Evolutionary conservation across 1,140 invertebrate genomes (phyloP).

Genomic region (Sesamia nonagrioides): DNA sequence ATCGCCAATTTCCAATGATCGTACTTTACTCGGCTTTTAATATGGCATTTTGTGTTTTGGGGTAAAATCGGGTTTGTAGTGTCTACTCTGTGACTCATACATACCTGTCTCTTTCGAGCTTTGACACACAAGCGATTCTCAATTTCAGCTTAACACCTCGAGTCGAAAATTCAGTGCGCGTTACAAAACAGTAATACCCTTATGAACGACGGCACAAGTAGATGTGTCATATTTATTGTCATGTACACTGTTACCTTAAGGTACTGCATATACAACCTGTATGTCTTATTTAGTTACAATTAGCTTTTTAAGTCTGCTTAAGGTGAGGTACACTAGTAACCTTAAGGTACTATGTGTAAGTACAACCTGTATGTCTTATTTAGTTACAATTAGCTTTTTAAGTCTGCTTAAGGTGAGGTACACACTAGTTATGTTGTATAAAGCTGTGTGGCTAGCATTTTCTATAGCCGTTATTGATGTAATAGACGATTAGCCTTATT

Average conservation of each 20-base stretch:
- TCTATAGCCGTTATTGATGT: background rate
- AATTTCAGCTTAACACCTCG: too few species aligned
- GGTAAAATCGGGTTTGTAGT: background rate
- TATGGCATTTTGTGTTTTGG: background rate
- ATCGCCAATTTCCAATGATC: background rate
- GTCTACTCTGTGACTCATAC: too few species aligned
- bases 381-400: background rate
- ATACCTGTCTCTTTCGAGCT: too few species aligned
- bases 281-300: background rate
- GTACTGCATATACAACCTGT: too few species aligned
- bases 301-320: conserved; percentile 8
- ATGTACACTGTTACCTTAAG: too few species aligned
- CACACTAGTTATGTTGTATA: background rate
- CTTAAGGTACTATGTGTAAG: background rate
- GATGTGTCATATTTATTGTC: too few species aligned
- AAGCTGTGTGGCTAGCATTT: too few species aligned
- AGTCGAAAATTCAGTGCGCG: too few species aligned
- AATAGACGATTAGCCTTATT: conserved; percentile 12
- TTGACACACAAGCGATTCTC: too few species aligned
- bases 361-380: background rate
- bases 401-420: conserved; percentile 6
- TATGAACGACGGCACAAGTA: too few species aligned
- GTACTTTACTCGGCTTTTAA: background rate
- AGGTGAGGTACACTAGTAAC: conserved; percentile 11
- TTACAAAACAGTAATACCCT: too few species aligned